Evolutionary conservation across 2,888 invertebrate genomes (phyloP).

Genomic region (Sesamia inferens): DNA sequence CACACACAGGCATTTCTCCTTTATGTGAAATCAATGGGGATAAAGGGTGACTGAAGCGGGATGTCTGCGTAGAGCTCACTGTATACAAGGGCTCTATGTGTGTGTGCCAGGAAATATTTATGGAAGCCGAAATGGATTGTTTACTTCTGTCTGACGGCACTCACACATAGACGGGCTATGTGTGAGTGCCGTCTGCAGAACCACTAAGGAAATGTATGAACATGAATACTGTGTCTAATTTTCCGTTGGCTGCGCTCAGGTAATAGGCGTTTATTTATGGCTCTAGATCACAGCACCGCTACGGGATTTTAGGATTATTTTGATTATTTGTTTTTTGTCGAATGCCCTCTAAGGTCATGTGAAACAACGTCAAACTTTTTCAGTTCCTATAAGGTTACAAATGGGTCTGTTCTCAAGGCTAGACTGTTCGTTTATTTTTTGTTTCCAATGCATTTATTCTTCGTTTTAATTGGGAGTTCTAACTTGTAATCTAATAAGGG

Average conservation of each 20-base stretch:
- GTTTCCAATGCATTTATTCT: constrained; percentile 32
- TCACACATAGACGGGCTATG: not conserved
- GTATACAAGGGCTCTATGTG: constrained; percentile 2
- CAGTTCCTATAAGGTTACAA: constrained; percentile 54
- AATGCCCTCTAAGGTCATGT: constrained; percentile 41
- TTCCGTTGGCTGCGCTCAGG: constrained; percentile 51
- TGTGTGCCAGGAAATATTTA: constrained; percentile 12
- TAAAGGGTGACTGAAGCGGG: constrained; percentile 4
- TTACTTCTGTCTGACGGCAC: not conserved
- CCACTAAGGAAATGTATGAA: constrained; percentile 46
- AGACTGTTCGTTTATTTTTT: constrained; percentile 37
- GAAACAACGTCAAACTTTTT: constrained; percentile 49
- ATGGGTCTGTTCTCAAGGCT: constrained; percentile 40
- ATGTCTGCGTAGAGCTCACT: not conserved
- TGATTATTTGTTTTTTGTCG: constrained; percentile 44
- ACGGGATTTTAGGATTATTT: constrained; percentile 38
- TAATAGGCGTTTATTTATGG: constrained; percentile 44
- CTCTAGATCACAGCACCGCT: constrained; percentile 39
- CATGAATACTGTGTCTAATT: constrained; percentile 40
- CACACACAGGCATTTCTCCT: constrained; percentile 18
- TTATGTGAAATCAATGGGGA: constrained; percentile 4
- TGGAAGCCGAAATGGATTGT: not conserved
- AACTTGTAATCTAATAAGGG: constrained; percentile 40
- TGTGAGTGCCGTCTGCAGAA: constrained; percentile 30
- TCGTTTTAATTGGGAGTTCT: constrained; percentile 46